A percentile compares a stretch with the other conserved stretches of the same genome.
Evolutionary conservation across 2,797 vertebrate genomes (phyloP).

Genomic region (Xiphorhynchus erythropygius): DNA sequence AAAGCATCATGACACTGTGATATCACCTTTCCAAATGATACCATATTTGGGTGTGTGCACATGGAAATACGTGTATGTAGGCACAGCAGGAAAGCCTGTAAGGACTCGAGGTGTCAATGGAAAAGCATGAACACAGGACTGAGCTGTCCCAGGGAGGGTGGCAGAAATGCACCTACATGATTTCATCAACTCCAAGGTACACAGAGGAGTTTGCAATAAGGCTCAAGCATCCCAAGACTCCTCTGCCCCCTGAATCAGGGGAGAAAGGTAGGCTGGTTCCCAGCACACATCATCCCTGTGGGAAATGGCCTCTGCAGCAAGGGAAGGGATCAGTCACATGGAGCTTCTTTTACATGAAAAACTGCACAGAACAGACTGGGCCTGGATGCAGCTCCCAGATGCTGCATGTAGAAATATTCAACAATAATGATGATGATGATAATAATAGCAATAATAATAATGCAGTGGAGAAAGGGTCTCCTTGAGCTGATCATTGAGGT

Average conservation of each 20-base stretch:
- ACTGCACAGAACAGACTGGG: background rate
- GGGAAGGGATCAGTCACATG: background rate
- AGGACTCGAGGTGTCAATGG: background rate
- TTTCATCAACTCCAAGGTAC: background rate
- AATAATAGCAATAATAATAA: background rate
- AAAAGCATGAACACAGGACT: accelerated
- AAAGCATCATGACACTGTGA: background rate
- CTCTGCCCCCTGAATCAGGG: background rate
- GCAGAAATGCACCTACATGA: background rate
- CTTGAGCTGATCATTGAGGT: background rate
- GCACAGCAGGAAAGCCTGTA: background rate
- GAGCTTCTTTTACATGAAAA: background rate
- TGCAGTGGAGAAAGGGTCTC: background rate
- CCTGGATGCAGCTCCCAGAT: background rate
- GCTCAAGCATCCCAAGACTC: accelerated
- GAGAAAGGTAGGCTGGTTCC: background rate
- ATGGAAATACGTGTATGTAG: accelerated
- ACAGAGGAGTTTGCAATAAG: background rate
- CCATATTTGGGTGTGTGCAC: accelerated
- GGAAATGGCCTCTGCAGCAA: background rate
- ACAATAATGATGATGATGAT: background rate
- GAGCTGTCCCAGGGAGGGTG: background rate
- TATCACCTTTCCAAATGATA: background rate
- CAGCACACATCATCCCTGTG: background rate
- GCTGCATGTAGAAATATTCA: background rate